Percentiles rank a stretch among this genome's conserved stretches.
phyloP scores from a whole-genome alignment of 1,140 invertebrate species.

The Chymomyza costata region DNA sequence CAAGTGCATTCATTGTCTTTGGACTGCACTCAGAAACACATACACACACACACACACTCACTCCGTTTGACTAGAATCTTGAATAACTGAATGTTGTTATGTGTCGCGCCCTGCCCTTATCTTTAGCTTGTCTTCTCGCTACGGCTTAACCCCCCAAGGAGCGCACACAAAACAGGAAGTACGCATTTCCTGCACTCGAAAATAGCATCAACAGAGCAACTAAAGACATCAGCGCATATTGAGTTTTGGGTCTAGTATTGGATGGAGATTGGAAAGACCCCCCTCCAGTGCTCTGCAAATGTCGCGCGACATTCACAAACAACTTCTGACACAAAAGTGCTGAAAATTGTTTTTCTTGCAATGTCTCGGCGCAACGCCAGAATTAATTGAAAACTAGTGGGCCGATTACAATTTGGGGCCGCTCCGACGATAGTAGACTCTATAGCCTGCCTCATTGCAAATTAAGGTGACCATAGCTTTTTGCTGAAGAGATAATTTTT shows the following conservation, averaged over 20 bases:
- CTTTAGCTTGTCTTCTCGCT: background rate
- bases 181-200: constrained; percentile 65
- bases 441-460: no score
- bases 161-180: constrained; percentile 50
- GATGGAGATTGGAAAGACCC: background rate
- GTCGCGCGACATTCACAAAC: constrained; percentile 53
- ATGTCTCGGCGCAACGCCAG: constrained; percentile 1
- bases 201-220: constrained; percentile 1
- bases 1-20: constrained; percentile 67
- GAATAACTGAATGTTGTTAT: no score
- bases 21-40: constrained; percentile 1
- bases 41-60: constrained; percentile 18
- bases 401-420: background rate
- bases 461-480: no score
- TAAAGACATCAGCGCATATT: constrained; percentile 2
- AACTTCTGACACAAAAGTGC: constrained; percentile 69
- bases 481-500: no score
- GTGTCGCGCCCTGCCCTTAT: no score
- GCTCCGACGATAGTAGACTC: background rate
- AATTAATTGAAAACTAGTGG: constrained; percentile 70
- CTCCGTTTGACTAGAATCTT: constrained; percentile 29
- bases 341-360: constrained; percentile 62
- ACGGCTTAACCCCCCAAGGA: constrained; percentile 13
- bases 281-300: constrained; percentile 39
- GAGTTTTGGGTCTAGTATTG: background rate